These are phyloP conservation scores for Conus ventricosus DNA, from an alignment of 1,140 invertebrate species.

Conservation along the genomic window DNA sequence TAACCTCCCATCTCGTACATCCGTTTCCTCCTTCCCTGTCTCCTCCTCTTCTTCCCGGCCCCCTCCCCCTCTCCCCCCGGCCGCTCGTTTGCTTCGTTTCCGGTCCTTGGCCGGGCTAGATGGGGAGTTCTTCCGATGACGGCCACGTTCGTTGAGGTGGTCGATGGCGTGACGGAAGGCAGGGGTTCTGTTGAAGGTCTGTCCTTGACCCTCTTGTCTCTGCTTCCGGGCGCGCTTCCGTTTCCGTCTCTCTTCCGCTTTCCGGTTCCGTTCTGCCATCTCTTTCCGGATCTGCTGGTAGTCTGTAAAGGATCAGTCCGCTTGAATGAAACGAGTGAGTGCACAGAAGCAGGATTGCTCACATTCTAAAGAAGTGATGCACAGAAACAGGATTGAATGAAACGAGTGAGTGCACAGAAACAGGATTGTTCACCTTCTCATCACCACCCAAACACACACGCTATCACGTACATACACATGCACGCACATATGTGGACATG, in stretches of 20 bases:
- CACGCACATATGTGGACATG: too few species aligned
- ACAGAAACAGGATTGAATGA: too few species aligned
- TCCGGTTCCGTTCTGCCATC: constrained; percentile 44
- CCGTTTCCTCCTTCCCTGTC: constrained; percentile 55
- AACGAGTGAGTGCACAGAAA: too few species aligned
- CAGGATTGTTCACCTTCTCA: too few species aligned
- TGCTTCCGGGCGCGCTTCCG: background rate
- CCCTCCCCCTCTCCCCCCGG: constrained; percentile 9
- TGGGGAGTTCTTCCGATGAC: constrained; percentile 12
- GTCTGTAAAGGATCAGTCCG: constrained; percentile 50
- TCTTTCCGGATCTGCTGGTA: constrained; percentile 66
- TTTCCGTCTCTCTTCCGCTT: constrained; percentile 32
- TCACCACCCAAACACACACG: too few species aligned
- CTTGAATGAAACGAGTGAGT: too few species aligned
- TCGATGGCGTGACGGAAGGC: constrained; percentile 57
- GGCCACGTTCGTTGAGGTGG: constrained; percentile 63
- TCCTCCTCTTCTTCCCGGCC: constrained; percentile 30
- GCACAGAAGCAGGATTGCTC: too few species aligned
- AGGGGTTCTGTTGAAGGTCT: constrained; percentile 30
- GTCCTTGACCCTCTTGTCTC: background rate
- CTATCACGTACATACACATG: too few species aligned
- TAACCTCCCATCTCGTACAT: constrained; percentile 53
- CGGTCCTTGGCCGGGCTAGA: background rate
- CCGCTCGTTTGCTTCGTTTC: background rate
- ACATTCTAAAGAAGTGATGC: too few species aligned